A percentile compares a stretch with the other conserved stretches of the same genome.
Evolutionary conservation across 2,113 vertebrate species (phyloP).

Genomic region (Dascyllus trimaculatus): DNA sequence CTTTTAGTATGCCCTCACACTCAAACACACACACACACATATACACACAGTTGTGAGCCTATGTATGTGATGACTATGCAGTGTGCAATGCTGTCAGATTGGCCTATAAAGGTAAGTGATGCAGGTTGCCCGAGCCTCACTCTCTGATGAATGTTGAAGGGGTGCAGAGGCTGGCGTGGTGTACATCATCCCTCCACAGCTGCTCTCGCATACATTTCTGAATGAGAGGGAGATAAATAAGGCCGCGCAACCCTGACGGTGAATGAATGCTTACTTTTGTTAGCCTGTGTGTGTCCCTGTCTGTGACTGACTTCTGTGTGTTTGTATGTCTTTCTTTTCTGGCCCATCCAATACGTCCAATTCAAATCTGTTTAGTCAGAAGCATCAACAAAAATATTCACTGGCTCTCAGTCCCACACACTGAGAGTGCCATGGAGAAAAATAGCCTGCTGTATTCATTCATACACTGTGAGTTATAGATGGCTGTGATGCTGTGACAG

Average conservation of each 20-base stretch:
- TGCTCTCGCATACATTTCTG: constrained; percentile 45
- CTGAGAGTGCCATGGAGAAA: constrained; percentile 23
- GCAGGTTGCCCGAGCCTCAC: constrained; percentile 48
- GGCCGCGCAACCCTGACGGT: constrained; percentile 27
- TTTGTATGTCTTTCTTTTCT: constrained; percentile 32
- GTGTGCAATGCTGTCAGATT: constrained; percentile 66
- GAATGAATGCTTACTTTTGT: constrained; percentile 50
- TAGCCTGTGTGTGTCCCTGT: constrained; percentile 31
- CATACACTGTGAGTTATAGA: constrained; percentile 64
- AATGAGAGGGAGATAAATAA: constrained; percentile 66
- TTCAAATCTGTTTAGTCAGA: constrained; percentile 25
- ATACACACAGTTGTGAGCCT: constrained; percentile 18
- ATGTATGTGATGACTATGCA: constrained; percentile 55
- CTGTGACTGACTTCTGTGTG: neutral
- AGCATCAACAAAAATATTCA: constrained; percentile 23
- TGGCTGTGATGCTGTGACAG: constrained; percentile 50
- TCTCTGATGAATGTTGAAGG: constrained; percentile 75
- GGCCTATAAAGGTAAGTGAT: constrained; percentile 81
- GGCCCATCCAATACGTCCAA: neutral
- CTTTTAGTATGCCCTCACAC: constrained; percentile 1
- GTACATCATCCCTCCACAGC: constrained; percentile 72
- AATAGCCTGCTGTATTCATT: constrained; percentile 47
- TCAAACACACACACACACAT: constrained; percentile 4
- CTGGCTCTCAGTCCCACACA: constrained; percentile 16
- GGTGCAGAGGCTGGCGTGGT: constrained; percentile 53